Conservation (phyloP, 2,888 invertebrate species). For the Gastracanthus pulcherrimus region DNA sequence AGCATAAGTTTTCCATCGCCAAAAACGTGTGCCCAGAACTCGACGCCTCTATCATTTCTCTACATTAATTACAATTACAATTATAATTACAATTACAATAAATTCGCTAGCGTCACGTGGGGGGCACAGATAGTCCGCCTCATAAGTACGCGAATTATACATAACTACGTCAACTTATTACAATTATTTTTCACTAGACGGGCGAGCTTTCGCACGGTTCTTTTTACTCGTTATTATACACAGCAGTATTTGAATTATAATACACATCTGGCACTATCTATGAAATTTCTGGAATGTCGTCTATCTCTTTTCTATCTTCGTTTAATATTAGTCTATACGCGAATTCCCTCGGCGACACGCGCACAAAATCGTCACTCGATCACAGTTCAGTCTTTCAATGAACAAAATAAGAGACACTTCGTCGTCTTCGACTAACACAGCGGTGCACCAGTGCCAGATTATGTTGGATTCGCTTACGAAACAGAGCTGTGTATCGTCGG, state of each 20-base stretch:
- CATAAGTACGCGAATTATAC: slow-evolving; percentile 55
- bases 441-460: slow-evolving; percentile 10
- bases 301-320: background rate
- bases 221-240: background rate
- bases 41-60: background rate
- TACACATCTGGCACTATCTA: slow-evolving; percentile 30
- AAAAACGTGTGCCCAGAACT: background rate
- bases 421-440: too few relatives aligned
- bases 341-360: too few relatives aligned
- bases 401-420: background rate
- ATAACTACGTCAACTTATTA: background rate
- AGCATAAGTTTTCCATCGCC: background rate
- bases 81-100: slow-evolving; percentile 25
- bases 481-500: too few relatives aligned
- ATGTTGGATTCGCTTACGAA: too few relatives aligned
- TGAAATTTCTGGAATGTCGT: slow-evolving; percentile 40
- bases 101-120: slow-evolving; percentile 45
- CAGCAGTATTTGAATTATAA: background rate
- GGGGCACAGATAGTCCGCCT: background rate
- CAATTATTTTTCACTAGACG: background rate
- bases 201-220: background rate
- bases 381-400: slow-evolving; percentile 29
- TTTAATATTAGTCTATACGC: too few relatives aligned
- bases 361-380: too few relatives aligned
- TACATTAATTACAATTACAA: slow-evolving; percentile 11